Base-by-base conservation (phyloP, 2,113 vertebrate genomes). In the Callipepla squamata region DNA sequence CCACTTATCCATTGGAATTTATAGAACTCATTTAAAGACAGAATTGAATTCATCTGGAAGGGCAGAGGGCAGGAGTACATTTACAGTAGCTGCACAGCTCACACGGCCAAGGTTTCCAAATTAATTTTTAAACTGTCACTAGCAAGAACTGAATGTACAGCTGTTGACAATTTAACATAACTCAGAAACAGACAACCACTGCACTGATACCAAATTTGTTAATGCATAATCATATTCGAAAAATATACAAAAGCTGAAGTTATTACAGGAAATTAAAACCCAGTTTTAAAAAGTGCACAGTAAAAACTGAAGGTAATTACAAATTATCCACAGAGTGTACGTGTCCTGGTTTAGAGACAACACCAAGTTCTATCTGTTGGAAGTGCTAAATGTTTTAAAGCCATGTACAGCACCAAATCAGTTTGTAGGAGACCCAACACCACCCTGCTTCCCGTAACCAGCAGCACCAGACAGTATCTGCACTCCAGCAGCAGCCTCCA, bases 271-370 rank as follows among this genome's bases (percentile, higher is more conserved):
- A 98, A 98, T 97, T 95, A 97, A 97, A 97, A 94, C 94, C 80
- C 94, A 92, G 84, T 95, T 96, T 97, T 96, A 97, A 98, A 98
- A 98, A 98, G 95, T 97, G 94, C 96, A 98, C 96, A 92, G 96
- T 98, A 98, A 97, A 98, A 98, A 98, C 93, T 38, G 94, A 97
- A 96, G 95, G 95, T 96, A 97, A 97, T 96, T 94, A 95, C 92
- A 96, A 97, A 94, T 96, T 94, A 97, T 94, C 87, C 96, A 97
- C 74, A 75, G 91, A 96, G 87, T 79, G 79, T 67, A 34, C 94
- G 81, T n/a, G 96, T 95, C 95, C 94, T 79, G 74, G 74, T 96
- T 95, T 81, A 96, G 85, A 92, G 86, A 48, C 89, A 90, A 96
- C 93, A 96, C 80, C 36, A 84, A 93, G 58, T 95, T 96, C 68